Evolutionary conservation across 2,888 invertebrate genomes (phyloP).

Genomic region (Antitype chi): DNA sequence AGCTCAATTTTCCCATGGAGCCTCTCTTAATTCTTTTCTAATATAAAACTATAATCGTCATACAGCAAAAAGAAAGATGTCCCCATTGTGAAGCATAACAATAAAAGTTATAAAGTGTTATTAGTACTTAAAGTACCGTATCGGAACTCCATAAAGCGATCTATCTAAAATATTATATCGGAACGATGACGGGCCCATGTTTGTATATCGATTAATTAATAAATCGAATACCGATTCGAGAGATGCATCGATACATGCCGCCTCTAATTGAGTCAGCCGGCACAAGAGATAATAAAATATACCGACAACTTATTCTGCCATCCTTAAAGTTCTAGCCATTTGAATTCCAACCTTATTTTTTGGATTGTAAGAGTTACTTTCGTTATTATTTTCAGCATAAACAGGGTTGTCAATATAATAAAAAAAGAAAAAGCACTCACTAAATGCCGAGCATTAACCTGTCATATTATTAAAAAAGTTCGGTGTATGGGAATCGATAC

Average conservation of each 20-base stretch:
- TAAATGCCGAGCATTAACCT: slow-evolving; percentile 90
- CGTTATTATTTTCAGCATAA: slow-evolving; percentile 8
- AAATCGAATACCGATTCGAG: slow-evolving; percentile 87
- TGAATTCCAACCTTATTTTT: slow-evolving; percentile 61
- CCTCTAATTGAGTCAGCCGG: slow-evolving; percentile 90
- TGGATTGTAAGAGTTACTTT: slow-evolving; percentile 23
- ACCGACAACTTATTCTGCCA: slow-evolving; percentile 51
- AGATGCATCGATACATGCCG: slow-evolving; percentile 86
- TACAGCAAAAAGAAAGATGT: slow-evolving; percentile 59
- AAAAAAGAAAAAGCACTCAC: slow-evolving; percentile 81
- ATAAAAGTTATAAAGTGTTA: slow-evolving; percentile 61
- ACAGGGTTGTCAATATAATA: slow-evolving; percentile 69
- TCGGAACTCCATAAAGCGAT: slow-evolving; percentile 74
- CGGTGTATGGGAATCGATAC: slow-evolving; percentile 87
- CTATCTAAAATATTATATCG: slow-evolving; percentile 82
- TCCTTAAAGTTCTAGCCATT: slow-evolving; percentile 10
- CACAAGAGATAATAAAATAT: slow-evolving; percentile 83
- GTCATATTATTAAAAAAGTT: slow-evolving; percentile 88
- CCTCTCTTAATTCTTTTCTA: not conserved
- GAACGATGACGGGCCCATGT: slow-evolving; percentile 88
- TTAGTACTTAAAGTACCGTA: slow-evolving; percentile 63
- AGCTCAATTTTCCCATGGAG: slow-evolving; percentile 6
- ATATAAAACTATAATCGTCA: slow-evolving; percentile 22
- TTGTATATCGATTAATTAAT: slow-evolving; percentile 91
- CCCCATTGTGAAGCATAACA: slow-evolving; percentile 50